Evolutionary conservation across 2,888 invertebrate genomes (phyloP), one percentile per base, ranked within the genome.

Genomic region (Himalopsyche tibetana): DNA sequence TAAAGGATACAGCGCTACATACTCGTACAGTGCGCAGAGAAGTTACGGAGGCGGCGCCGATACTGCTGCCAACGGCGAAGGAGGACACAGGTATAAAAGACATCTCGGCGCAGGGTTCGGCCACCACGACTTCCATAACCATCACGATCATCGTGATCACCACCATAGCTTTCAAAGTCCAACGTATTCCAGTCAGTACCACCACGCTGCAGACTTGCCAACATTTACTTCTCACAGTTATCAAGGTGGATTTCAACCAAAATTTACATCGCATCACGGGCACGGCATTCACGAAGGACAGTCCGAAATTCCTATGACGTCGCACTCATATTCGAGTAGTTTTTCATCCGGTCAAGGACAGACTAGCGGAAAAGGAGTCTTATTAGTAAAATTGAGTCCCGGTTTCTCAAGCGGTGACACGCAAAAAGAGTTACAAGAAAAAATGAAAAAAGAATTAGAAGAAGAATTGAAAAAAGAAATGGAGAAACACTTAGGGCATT

Each of bases 21-120:
- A 88, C 74, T 88, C 88, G 3, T 88, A 88, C 84, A 87, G 88
- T 42, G 84, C 88, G 45, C 88, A 88, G 51, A 86, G 88, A 40
- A 84, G 86, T 9, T 88, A 88, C 74, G 88, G 88, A 45, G 88
- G 86, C 45, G 19, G 19, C n/a, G 83, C 36, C 36, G 82, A 69
- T 40, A 80, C n/a, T 9, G 19, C 84, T 56, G n/a, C 4, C 17
- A 55, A 55, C n/a, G 84, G n/a, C 45, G 82, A 84, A 42, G 84
- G 51, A 17, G 38, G 82, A n/a, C 84, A 74, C n/a, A 85, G 87
- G 42, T 84, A 82, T 28, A 86, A 79, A 56, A 85, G 87, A 80
- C 63, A 63, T 19, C 9, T 63, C 11, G 19, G 19, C 8, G 28
- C 3, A 8, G 80, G 17, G 9, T 19, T 5, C 4, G 80, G 36